Evolutionary conservation across 37 sponge, comb jelly and placozoan species (phyloP), one percentile per base, ranked within the genome.

Genomic region (Crambe crambe): DNA sequence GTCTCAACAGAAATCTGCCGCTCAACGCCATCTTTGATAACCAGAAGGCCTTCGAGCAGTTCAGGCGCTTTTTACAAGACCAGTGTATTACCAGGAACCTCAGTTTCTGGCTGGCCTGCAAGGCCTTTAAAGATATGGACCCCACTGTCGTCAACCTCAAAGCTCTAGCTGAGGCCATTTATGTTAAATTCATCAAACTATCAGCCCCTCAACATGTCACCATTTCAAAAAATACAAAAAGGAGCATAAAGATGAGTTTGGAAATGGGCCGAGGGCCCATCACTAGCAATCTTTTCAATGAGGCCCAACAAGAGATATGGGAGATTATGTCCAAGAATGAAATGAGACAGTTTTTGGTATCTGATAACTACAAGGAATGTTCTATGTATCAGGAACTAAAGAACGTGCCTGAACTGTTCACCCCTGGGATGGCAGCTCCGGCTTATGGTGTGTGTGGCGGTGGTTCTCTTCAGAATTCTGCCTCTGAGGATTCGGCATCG

Each of bases 31-130:
- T 82, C 3, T 32, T 82, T 15, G 70, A 17, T 0, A 74, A 86
- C 59, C 47, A 79, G 43, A 79, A 37, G 18, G 23, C 54, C 20
- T 86, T 86, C 36, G 26, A 2, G 41, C 36, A 38, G 57, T 90
- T 90, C 58, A 74, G 85, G 43, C 76, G 82, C 34, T 90, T 85
- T 35, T 58, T 90, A 21, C 75, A 81, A 37, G 82, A 80, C 22
- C 81, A 80, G 39, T 85, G 85, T 42, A 85, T 80, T 42, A 69
- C 75, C 1, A 36, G 85, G 37, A 90, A 90, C 74, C 77, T 90
- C 39, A 64, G 73, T 66, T 90, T 90, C 60, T 90, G 90, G 90
- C 42, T 81, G 32, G 81, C 82, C 0, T 90, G 90, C 78, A 76
- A 85, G 20, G 47, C 61, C 40, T 90, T 71, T 47, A 37, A 77